Conservation (phyloP, 2,888 invertebrate genomes). For the Thysanoteuthis rhombus region DNA sequence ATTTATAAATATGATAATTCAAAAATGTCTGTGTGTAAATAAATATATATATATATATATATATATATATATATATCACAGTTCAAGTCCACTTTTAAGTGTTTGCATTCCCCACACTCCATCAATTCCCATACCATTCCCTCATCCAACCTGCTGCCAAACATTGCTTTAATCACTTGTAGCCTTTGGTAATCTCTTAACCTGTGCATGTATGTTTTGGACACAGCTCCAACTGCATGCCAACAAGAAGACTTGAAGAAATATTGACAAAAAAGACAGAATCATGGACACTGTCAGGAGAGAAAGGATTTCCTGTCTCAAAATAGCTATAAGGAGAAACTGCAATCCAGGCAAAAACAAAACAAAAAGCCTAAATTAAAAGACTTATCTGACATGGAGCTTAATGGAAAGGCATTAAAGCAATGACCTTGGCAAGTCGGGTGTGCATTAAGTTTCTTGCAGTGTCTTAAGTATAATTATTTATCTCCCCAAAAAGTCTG, state of each 20-base stretch:
- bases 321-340: not conserved
- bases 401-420: not conserved
- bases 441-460: not conserved
- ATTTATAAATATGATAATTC: no score
- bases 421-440: not conserved
- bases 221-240: not conserved
- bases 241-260: not conserved
- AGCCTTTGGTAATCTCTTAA: not conserved
- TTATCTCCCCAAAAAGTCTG: not conserved
- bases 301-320: not conserved
- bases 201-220: slow-evolving; percentile 1
- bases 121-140: not conserved
- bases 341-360: not conserved
- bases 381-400: not conserved
- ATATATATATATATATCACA: not conserved
- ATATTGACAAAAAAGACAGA: slow-evolving; percentile 12
- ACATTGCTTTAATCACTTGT: not conserved
- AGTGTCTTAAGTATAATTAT: not conserved
- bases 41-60: no score
- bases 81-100: not conserved
- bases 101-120: not conserved
- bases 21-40: no score
- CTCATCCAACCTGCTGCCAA: not conserved
- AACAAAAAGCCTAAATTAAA: not conserved
- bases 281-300: not conserved